A percentile compares a stretch with the other conserved stretches of the same genome.
Conservation (phyloP, 2,113 vertebrate species). For the Phocoena phocoena region DNA sequence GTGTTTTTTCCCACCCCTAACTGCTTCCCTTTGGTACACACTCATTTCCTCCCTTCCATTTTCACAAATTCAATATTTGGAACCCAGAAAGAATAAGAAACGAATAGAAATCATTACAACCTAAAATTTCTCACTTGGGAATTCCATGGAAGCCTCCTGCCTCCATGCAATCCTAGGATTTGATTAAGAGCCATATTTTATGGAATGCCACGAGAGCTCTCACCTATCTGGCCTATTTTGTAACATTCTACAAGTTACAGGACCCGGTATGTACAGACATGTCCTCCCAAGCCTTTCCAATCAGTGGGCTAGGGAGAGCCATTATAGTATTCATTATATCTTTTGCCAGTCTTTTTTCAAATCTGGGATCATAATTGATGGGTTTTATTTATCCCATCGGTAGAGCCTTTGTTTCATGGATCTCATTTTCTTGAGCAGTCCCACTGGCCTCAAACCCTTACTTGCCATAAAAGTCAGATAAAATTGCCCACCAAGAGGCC, state of each 20-base stretch:
- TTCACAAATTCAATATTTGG: conserved; percentile 27
- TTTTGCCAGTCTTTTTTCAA: conserved; percentile 8
- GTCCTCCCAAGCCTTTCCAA: not conserved
- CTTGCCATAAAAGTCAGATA: not conserved
- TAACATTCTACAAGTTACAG: not conserved
- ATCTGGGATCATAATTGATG: not conserved
- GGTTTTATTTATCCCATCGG: conserved; percentile 19
- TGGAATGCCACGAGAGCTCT: not conserved
- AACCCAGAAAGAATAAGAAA: conserved; percentile 33
- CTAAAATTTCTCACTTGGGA: not conserved
- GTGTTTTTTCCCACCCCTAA: not conserved
- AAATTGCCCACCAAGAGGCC: not conserved
- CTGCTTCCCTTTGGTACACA: not conserved
- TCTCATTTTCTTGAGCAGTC: not conserved
- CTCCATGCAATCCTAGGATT: not conserved
- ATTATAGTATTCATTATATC: not conserved
- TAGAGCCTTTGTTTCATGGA: not conserved
- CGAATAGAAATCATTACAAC: conserved; percentile 24
- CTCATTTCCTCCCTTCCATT: not conserved
- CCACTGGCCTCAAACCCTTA: not conserved
- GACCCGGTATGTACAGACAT: not conserved
- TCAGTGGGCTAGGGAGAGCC: not conserved
- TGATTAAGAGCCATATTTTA: not conserved
- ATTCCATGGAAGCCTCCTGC: not conserved
- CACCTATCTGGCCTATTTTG: not conserved